These are phyloP conservation scores for Nesogale talazaci DNA, from an alignment of 2,113 vertebrate species.

Conservation along the genomic window DNA sequence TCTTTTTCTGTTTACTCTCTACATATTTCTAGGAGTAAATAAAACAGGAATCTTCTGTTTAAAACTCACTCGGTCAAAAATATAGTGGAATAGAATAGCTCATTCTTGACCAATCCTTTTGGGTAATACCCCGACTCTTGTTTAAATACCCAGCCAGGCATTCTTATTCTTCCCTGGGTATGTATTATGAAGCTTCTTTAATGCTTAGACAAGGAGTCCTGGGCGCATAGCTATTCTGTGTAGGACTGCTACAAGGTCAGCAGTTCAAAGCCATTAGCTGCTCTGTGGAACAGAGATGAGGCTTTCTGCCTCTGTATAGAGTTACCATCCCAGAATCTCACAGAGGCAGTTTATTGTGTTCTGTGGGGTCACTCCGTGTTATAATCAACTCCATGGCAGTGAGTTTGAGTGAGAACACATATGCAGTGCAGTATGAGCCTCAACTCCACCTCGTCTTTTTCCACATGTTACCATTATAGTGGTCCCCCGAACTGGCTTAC, in stretches of 20 bases:
- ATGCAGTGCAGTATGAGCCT: neutral
- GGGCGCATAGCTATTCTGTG: too few species aligned
- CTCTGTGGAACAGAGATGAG: too few species aligned
- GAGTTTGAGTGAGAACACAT: too few species aligned
- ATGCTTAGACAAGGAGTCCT: neutral
- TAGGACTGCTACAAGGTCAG: neutral
- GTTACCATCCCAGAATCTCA: too few species aligned
- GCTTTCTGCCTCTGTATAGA: too few species aligned
- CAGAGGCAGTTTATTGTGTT: too few species aligned
- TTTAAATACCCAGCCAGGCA: neutral
- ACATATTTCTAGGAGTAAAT: neutral
- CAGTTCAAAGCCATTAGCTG: too few species aligned
- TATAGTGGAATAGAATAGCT: neutral
- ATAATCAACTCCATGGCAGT: too few species aligned
- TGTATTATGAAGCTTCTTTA: neutral
- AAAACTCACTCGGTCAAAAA: slow-evolving; percentile 35
- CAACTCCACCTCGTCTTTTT: neutral
- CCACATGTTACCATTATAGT: neutral
- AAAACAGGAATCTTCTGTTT: slow-evolving; percentile 17
- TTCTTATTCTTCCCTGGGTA: neutral
- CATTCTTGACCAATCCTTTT: neutral
- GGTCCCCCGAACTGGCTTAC: neutral
- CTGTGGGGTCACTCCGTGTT: too few species aligned
- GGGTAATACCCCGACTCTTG: neutral
- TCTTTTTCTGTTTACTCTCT: slow-evolving; percentile 5